A percentile compares a stretch with the other conserved stretches of the same genome.
Conservation (phyloP, 1,140 invertebrate species). For the Hesperophylax magnus region DNA sequence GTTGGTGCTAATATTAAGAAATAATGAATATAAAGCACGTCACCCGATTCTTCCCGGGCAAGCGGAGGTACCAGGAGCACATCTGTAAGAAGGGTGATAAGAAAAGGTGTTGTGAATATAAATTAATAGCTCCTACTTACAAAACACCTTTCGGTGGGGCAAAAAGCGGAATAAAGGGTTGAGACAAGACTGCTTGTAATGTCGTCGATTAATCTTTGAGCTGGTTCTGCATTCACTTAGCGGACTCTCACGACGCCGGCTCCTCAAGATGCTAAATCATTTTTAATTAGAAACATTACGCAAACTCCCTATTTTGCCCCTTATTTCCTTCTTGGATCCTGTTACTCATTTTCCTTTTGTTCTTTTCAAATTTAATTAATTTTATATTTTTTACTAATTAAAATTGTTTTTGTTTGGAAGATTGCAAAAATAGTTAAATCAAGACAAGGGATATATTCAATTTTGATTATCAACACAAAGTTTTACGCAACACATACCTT, state of each 20-base stretch:
- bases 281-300: constrained; percentile 45
- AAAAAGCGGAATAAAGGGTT: not conserved
- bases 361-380: not conserved
- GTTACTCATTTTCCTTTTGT: constrained; percentile 9
- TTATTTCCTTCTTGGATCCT: not conserved
- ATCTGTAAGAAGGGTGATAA: not conserved
- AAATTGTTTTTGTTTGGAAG: too few relatives aligned
- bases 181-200: constrained; percentile 36
- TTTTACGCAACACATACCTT: too few relatives aligned
- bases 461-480: too few relatives aligned
- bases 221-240: constrained; percentile 30
- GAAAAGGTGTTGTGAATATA: constrained; percentile 27
- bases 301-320: constrained; percentile 10
- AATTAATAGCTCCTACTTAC: not conserved
- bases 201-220: constrained; percentile 24
- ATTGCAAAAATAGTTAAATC: too few relatives aligned
- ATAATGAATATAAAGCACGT: not conserved
- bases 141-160: constrained; percentile 16
- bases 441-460: too few relatives aligned
- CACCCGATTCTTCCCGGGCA: not conserved
- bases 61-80: not conserved
- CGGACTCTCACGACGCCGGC: not conserved
- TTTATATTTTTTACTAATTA: too few relatives aligned
- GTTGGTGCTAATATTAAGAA: not conserved
- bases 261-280: constrained; percentile 29